Conservation (phyloP, 2,888 invertebrate species). For the Eristalinus sepulchralis region DNA sequence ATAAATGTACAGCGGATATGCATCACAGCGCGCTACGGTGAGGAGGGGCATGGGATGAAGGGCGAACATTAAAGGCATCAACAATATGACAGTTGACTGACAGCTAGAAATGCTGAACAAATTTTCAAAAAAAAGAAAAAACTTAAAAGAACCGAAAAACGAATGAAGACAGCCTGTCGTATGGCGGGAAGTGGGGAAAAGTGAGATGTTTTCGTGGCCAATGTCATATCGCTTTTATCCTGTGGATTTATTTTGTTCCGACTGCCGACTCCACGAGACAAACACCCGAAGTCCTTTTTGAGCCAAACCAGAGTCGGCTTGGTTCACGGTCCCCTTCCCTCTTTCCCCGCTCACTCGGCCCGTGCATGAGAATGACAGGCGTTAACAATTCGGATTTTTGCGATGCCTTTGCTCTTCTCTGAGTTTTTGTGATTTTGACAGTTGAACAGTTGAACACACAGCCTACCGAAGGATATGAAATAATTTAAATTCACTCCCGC, state of each 20-base stretch:
- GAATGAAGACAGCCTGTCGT: neutral
- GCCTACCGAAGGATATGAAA: slow-evolving; percentile 34
- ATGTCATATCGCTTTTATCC: slow-evolving; percentile 27
- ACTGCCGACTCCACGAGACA: slow-evolving; percentile 5
- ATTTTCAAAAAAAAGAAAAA: neutral
- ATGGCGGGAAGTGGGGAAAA: neutral
- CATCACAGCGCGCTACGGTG: neutral
- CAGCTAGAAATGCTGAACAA: slow-evolving; percentile 35
- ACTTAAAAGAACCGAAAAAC: no score
- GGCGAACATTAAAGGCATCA: slow-evolving; percentile 22
- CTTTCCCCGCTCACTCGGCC: neutral
- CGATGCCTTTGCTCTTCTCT: neutral
- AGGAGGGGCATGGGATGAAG: neutral
- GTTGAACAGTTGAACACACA: slow-evolving; percentile 7
- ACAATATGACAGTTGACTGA: slow-evolving; percentile 57
- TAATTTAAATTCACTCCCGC: slow-evolving; percentile 10
- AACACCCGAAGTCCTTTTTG: slow-evolving; percentile 22
- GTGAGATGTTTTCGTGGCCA: slow-evolving; percentile 16
- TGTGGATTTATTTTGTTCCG: slow-evolving; percentile 25
- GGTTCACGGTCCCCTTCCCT: neutral
- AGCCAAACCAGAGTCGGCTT: neutral
- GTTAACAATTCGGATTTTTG: slow-evolving; percentile 46
- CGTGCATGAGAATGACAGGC: slow-evolving; percentile 44
- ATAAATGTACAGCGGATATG: neutral
- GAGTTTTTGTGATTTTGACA: slow-evolving; percentile 28